Base-by-base conservation (phyloP, 2,888 invertebrate genomes). In the Macrophya annulata region DNA sequence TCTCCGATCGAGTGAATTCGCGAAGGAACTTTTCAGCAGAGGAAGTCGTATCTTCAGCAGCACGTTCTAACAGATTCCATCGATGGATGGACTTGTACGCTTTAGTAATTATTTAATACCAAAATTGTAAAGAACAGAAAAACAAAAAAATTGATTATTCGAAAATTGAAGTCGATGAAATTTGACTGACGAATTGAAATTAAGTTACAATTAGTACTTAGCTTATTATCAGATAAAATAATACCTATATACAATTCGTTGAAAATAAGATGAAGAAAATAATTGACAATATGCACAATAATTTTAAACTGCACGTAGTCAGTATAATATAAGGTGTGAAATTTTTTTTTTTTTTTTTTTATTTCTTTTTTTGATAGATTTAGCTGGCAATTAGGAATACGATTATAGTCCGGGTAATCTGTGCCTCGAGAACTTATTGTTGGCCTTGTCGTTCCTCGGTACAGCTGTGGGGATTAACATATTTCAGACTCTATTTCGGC, bases 401-500 rank as follows among this genome's bases (percentile, higher is more conserved):
- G 31, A 51, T 51, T 5, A 51, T 25, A 48, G 17, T 12, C 51
- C 51, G n/a, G 25, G 48, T 77, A 77, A 77, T 77, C 77, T 77
- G 51, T 6, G 77, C 31, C 55, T 77, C 8, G 51, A 77, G 77
- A 55, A 77, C 77, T 77, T 77, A 77, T 77, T 55, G 77, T 77
- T 77, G 51, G 51, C 55, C 77, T 81, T 59, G 59, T 81, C 59
- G 40, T 81, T 81, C 37, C 51, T 62, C 12, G 62, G 59, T 59
- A 81, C 40, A 81, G 62, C 81, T 43, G 40, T 21, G 62, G 62
- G 81, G 81, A 81, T 81, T 81, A 81, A 81, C 62, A 59, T 81
- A 81, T 59, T 81, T 81, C 81, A 21, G 59, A 55, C 77, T 77
- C 77, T 77, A 55, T 51, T 77, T 31, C 25, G 31, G 31, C 31